A percentile compares a stretch with the other conserved stretches of the same genome.
Evolutionary conservation across 2,888 invertebrate species (phyloP).

Genomic region (Hedya salicella): DNA sequence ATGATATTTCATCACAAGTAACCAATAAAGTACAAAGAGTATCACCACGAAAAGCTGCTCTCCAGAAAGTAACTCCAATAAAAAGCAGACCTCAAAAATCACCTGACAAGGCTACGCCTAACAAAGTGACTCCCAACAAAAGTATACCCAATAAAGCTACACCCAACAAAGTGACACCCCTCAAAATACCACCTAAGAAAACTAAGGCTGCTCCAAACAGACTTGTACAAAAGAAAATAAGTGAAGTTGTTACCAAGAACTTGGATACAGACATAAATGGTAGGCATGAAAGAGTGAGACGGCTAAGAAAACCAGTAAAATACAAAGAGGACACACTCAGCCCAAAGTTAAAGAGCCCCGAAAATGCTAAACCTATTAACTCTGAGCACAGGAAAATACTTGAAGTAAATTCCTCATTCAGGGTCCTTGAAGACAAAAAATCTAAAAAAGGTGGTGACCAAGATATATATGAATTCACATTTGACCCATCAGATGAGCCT

Average conservation of each 20-base stretch:
- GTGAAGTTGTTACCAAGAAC: constrained; percentile 48
- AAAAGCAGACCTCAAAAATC: background rate
- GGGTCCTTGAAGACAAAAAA: constrained; percentile 63
- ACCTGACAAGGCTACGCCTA: constrained; percentile 7
- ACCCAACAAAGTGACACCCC: constrained; percentile 8
- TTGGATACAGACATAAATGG: constrained; percentile 67
- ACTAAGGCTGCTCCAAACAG: constrained; percentile 23
- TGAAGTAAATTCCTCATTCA: constrained; percentile 60
- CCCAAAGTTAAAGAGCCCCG: constrained; percentile 20
- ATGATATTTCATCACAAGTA: background rate
- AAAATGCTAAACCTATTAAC: constrained; percentile 39
- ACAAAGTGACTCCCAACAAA: constrained; percentile 31
- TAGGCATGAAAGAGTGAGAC: constrained; percentile 44
- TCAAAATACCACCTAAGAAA: constrained; percentile 21
- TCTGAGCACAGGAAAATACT: constrained; percentile 48
- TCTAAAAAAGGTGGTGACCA: constrained; percentile 57
- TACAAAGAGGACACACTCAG: constrained; percentile 41
- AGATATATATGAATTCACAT: constrained; percentile 80
- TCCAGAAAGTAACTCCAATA: background rate
- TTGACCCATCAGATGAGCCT: constrained; percentile 77
- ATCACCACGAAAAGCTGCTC: background rate
- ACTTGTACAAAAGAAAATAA: constrained; percentile 44
- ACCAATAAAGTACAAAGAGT: background rate
- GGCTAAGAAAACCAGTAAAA: constrained; percentile 39
- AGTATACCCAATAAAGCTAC: background rate